Percentiles rank a stretch among this genome's conserved stretches.
Evolutionary conservation across 2,888 invertebrate species (phyloP).

Genomic region (Scaeva pyrastri): DNA sequence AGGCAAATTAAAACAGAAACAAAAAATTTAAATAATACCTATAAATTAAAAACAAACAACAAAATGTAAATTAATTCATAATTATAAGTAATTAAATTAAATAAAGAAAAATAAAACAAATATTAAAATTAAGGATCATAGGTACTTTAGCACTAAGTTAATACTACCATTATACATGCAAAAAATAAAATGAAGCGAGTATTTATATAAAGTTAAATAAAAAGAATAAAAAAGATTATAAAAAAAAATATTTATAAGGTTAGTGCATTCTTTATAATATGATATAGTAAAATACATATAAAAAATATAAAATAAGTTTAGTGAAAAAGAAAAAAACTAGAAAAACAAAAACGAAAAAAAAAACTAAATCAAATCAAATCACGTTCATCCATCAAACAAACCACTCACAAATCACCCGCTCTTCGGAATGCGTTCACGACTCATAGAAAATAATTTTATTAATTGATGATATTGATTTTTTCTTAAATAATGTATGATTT

Average conservation of each 20-base stretch:
- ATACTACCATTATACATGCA: constrained; percentile 50
- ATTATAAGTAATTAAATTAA: constrained; percentile 49
- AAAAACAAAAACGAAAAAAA: constrained; percentile 79
- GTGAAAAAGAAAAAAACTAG: constrained; percentile 77
- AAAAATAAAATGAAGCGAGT: constrained; percentile 47
- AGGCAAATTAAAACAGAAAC: constrained; percentile 64
- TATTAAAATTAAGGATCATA: constrained; percentile 28
- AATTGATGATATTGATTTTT: constrained; percentile 24
- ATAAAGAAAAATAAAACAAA: constrained; percentile 18
- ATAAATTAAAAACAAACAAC: constrained; percentile 30
- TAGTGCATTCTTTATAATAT: constrained; percentile 82
- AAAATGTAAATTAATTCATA: constrained; percentile 36
- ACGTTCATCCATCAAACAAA: constrained; percentile 62
- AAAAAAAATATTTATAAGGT: constrained; percentile 80
- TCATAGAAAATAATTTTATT: constrained; percentile 37
- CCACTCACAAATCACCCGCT: constrained; percentile 42
- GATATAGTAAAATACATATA: constrained; percentile 67
- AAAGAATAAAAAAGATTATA: constrained; percentile 21
- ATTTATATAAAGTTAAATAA: constrained; percentile 61
- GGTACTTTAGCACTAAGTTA: constrained; percentile 59
- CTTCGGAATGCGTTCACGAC: constrained; percentile 24
- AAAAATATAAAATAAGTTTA: constrained; percentile 74
- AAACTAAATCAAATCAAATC: constrained; percentile 40
- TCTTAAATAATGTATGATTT: constrained; percentile 5
- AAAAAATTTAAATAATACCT: constrained; percentile 38